A percentile compares a stretch with the other conserved stretches of the same genome.
Conservation (phyloP, 2,113 vertebrate species). For the Benthochromis sp. region DNA sequence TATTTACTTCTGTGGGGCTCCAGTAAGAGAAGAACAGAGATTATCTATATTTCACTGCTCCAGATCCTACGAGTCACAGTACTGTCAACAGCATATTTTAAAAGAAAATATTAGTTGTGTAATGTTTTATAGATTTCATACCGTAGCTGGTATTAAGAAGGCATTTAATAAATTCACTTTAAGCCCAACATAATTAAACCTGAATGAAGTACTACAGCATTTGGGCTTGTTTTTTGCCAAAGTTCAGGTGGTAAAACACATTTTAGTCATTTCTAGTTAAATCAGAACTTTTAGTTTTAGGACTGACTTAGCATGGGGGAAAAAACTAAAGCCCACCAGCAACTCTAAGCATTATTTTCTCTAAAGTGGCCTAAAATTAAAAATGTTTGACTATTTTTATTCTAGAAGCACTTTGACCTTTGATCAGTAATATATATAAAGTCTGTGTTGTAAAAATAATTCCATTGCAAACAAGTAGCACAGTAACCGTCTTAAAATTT, state of each 20-base stretch:
- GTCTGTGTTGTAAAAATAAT: background rate
- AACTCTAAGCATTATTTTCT: background rate
- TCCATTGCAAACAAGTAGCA: fast-evolving
- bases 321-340: background rate
- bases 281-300: background rate
- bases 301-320: background rate
- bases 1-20: no score
- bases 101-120: background rate
- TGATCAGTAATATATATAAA: background rate
- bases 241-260: background rate
- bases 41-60: background rate
- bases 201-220: background rate
- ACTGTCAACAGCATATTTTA: background rate
- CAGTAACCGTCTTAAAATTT: background rate
- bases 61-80: background rate
- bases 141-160: background rate
- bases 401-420: background rate
- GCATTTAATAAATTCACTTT: background rate
- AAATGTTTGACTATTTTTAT: background rate
- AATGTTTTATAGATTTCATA: background rate
- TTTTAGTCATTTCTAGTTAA: background rate
- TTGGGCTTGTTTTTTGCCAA: background rate
- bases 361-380: background rate
- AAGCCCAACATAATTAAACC: background rate
- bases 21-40: no score